Conservation (phyloP, 2,797 vertebrate genomes). For the Lagodon rhomboides region DNA sequence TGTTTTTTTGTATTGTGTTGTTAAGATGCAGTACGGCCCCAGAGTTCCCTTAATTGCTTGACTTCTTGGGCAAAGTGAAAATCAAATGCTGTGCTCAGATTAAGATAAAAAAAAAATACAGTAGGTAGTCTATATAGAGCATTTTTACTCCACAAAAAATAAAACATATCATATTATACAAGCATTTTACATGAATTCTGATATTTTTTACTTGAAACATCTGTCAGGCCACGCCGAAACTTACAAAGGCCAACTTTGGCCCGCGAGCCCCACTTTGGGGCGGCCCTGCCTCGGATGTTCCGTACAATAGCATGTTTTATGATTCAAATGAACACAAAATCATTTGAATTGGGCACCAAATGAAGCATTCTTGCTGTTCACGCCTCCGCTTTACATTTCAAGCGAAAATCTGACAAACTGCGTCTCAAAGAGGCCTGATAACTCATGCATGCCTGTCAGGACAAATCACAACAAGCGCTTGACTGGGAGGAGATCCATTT, state of each 20-base stretch:
- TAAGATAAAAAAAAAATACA: not conserved
- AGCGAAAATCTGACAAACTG: slow-evolving; percentile 11
- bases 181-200: not conserved
- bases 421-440: slow-evolving; percentile 11
- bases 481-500: slow-evolving; percentile 30
- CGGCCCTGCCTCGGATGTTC: not conserved
- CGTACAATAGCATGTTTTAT: not conserved
- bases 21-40: too few relatives aligned
- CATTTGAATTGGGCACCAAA: not conserved
- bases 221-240: not conserved
- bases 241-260: not conserved
- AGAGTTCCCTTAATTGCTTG: too few relatives aligned
- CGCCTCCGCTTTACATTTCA: slow-evolving; percentile 9
- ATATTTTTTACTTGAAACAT: not conserved
- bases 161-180: not conserved
- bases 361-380: not conserved
- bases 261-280: not conserved
- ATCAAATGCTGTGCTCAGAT: not conserved
- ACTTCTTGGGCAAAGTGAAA: too few relatives aligned
- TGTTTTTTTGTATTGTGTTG: too few relatives aligned
- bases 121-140: not conserved
- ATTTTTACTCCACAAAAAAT: not conserved
- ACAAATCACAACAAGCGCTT: slow-evolving; percentile 27
- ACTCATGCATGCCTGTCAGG: slow-evolving; percentile 15
- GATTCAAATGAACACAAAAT: not conserved